phyloP scores from a whole-genome alignment of 92 coral and sea anemone genomes.

The Muricea muricata region DNA sequence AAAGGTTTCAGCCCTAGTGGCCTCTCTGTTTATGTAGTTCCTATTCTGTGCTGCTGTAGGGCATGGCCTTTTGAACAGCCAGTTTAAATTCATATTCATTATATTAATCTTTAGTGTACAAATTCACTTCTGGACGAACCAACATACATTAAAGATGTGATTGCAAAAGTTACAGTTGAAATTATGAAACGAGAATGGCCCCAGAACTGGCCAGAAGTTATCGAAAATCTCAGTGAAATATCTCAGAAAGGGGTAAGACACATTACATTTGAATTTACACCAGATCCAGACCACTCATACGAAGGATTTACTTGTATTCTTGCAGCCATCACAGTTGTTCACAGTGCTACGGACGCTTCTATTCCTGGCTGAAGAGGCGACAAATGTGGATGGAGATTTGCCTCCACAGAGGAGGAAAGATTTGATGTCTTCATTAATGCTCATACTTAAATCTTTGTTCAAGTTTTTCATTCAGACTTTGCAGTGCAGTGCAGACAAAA shows the following conservation, averaged over 20 bases:
- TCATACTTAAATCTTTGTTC: conserved; percentile 75
- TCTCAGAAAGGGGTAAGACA: conserved; percentile 83
- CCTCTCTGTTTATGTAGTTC: no score
- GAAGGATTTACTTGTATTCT: neutral
- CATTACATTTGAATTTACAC: no score
- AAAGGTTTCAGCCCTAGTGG: no score
- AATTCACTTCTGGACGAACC: conserved; percentile 79
- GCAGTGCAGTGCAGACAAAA: conserved; percentile 55
- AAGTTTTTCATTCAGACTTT: conserved; percentile 80
- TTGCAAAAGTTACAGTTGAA: conserved; percentile 85
- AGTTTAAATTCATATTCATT: no score
- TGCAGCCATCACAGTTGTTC: conserved; percentile 81
- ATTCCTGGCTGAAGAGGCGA: conserved; percentile 88
- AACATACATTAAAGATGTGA: conserved; percentile 84
- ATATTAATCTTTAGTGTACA: conserved; percentile 71
- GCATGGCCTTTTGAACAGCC: no score
- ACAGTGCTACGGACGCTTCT: conserved; percentile 80
- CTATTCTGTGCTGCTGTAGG: no score
- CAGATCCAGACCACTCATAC: neutral
- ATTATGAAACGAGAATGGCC: conserved; percentile 97
- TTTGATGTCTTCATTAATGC: conserved; percentile 73
- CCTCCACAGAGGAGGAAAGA: conserved; percentile 77
- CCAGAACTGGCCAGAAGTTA: conserved; percentile 85
- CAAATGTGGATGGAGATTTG: conserved; percentile 79
- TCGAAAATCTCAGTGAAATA: conserved; percentile 72